phyloP scores from a whole-genome alignment of 2,888 invertebrate species.

The Cheilosia urbana region DNA sequence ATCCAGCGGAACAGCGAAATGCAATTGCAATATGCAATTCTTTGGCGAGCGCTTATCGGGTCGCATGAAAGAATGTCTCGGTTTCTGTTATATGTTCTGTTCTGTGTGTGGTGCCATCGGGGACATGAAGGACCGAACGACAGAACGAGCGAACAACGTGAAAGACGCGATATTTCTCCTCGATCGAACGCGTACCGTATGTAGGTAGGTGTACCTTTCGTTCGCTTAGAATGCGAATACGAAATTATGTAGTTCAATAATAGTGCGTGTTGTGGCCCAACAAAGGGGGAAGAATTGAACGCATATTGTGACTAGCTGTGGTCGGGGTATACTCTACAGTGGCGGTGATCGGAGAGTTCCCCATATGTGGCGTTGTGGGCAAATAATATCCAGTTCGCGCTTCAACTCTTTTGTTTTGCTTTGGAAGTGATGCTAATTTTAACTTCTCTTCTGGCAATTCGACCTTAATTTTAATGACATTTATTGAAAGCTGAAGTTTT shows the following conservation, averaged over 20 bases:
- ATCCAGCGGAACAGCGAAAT: conserved; percentile 61
- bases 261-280: conserved; percentile 70
- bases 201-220: conserved; percentile 7
- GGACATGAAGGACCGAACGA: conserved; percentile 48
- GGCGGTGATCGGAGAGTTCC: not conserved
- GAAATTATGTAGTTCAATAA: conserved; percentile 75
- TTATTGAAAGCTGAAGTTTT: too few species aligned
- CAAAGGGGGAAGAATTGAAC: conserved; percentile 41
- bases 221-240: conserved; percentile 67
- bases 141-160: conserved; percentile 40
- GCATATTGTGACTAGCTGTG: conserved; percentile 23
- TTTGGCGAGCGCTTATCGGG: conserved; percentile 61
- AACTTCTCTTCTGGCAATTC: not conserved
- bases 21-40: conserved; percentile 65
- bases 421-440: not conserved
- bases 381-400: conserved; percentile 38
- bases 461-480: not conserved
- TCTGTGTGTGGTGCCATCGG: conserved; percentile 40
- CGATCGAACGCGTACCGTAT: conserved; percentile 27
- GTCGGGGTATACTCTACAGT: conserved; percentile 34
- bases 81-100: conserved; percentile 56
- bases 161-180: conserved; percentile 43
- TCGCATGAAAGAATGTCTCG: conserved; percentile 71
- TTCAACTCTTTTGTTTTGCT: conserved; percentile 59
- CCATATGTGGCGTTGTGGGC: too few species aligned